Evolutionary conservation across 2,113 vertebrate genomes (phyloP).

Genomic region (Hypocryptadius cinnamomeus): DNA sequence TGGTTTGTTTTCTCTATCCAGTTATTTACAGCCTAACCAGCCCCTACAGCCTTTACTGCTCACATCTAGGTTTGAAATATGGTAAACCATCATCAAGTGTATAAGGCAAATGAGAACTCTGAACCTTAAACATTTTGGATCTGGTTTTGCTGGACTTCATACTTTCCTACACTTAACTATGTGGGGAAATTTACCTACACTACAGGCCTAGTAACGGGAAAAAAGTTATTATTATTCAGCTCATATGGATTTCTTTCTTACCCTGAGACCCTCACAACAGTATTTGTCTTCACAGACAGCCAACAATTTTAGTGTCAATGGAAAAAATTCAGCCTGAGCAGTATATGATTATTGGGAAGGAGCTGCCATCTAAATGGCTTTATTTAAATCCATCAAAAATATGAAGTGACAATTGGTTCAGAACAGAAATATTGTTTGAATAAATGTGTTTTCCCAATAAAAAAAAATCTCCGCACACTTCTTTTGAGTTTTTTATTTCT

Average conservation of each 20-base stretch:
- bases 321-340: neutral
- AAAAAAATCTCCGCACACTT: neutral
- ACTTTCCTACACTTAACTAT: neutral
- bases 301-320: neutral
- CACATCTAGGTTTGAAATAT: neutral
- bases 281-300: neutral
- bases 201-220: neutral
- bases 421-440: neutral
- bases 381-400: neutral
- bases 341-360: neutral
- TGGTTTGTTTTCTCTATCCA: neutral
- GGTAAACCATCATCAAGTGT: neutral
- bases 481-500: neutral
- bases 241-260: neutral
- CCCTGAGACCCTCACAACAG: neutral
- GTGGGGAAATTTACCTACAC: neutral
- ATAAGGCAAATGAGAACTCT: neutral
- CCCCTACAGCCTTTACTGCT: neutral
- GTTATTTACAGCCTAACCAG: neutral
- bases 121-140: neutral
- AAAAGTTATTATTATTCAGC: neutral
- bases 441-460: neutral
- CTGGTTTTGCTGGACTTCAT: neutral
- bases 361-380: neutral
- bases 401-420: neutral